Evolutionary conservation across 2,797 vertebrate species (phyloP).

Genomic region (Acanthiza pusilla): DNA sequence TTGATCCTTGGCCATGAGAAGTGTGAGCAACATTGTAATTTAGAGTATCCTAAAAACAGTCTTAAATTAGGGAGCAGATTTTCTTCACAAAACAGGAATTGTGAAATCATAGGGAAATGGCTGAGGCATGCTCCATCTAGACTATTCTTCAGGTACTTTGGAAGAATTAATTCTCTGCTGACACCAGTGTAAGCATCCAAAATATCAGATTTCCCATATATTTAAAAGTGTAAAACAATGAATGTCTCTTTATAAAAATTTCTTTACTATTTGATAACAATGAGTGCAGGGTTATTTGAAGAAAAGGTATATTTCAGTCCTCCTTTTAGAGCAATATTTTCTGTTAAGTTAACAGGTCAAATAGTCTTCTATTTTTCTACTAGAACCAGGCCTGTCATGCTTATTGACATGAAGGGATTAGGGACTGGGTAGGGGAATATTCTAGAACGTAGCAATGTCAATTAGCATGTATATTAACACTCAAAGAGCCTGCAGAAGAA

Average conservation of each 20-base stretch:
- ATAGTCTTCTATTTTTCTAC: background rate
- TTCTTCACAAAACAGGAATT: background rate
- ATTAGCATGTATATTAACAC: background rate
- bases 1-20: background rate
- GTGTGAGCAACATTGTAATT: rapidly evolving
- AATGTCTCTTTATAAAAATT: background rate
- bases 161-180: background rate
- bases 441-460: background rate
- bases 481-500: background rate
- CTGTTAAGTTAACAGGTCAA: background rate
- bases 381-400: background rate
- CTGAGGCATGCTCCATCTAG: background rate
- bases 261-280: background rate
- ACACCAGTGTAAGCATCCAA: background rate
- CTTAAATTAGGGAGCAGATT: background rate
- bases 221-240: background rate
- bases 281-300: background rate
- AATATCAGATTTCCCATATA: background rate
- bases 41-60: background rate
- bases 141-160: background rate
- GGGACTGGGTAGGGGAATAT: background rate
- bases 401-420: background rate
- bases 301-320: background rate
- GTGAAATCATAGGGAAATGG: background rate
- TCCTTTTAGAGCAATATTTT: background rate